Base-by-base conservation (phyloP, 2,888 invertebrate species). In the Troides aeacus region DNA sequence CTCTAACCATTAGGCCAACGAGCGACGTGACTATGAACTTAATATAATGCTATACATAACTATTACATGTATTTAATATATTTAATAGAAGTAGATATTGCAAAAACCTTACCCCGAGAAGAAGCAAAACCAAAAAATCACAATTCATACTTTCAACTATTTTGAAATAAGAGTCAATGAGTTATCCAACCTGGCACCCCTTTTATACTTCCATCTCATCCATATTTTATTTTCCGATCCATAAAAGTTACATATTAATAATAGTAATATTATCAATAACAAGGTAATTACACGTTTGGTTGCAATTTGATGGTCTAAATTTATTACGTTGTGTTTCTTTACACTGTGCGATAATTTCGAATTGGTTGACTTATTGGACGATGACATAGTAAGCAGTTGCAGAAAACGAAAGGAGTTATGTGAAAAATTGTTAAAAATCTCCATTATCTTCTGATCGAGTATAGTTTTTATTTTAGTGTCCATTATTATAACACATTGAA, bases 51-150 rank as follows among this genome's bases (percentile, higher is more conserved):
- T 30, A 30, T 30, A 30, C 5, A 30, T 30, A 30, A 2, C 3
- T 30, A 30, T 30, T 30, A 30, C 5, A 3, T 30, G 30, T 30
- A 39, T 39, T 39, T 39, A 39, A 8, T 1, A 3, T 39, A 39
- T 39, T 39, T 39, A 15, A 15, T 15, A 15, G 15, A 46, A 46
- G 15, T 39, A 46, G 0, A 12, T 15, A 3, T 46, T 12, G 15
- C 12, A 46, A 46, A 46, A 46, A 46, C 15, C 12, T 12, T 46
- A 67, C 67, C 62, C 67, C 67, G 15, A 67, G 62, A 46, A 67
- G 62, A 18, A 67, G 62, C 42, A 67, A 62, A n/a, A 67, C n/a
- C 62, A 67, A 57, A 67, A 62, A 57, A 42, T 67, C 67, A 24
- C 67, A 67, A 42, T 62, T 56, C 67, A 67, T 67, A 12, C 57